Base-by-base conservation (phyloP, 2,888 invertebrate genomes). In the Tromatobia lineatoria region DNA sequence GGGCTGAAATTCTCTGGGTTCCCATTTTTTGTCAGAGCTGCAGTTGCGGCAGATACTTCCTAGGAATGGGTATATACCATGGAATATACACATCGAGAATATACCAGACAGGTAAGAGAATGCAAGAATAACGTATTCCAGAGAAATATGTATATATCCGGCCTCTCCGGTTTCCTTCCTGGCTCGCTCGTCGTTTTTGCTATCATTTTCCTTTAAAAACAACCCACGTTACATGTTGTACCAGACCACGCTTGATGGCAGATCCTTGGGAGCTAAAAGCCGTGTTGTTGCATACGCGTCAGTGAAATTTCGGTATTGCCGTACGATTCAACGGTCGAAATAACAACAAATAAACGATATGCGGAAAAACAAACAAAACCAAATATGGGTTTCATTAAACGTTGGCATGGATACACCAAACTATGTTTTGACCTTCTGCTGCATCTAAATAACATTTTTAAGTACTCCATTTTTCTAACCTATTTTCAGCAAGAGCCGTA, bases 111-210 rank as follows among this genome's bases (percentile, higher is more conserved):
- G 59, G 7, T 52, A 74, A 47, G 50, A 45, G 47, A 52, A 45
- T 20, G n/a, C 66, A 81, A 77, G 77, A 74, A 84, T 84, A 81
- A 84, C 81, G 81, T 81, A 81, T 81, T 64, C 71, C 81, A 81
- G 73, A 77, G 83, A 81, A 84, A 84, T 81, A 81, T 84, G 77
- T 84, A 81, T 84, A 73, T 78, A 71, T 81, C 83, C 73, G 77
- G 77, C 54, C 64, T 70, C 54, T 50, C 38, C 38, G 64, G 76
- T 73, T 69, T 74, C 74, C 74, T 47, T 59, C 20, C 59, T 50
- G 74, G n/a, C 38, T n/a, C n/a, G 18, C 18, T 29, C 13, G 52
- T 45, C 50, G 29, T 59, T 47, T 23, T 67, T 45, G 6, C 69
- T 50, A 50, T 69, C 71, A 23, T 67, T 25, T 34, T 61, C 34